These are phyloP conservation scores for Ondatra zibethicus DNA, from an alignment of 2,113 vertebrate species.

Conservation along the genomic window DNA sequence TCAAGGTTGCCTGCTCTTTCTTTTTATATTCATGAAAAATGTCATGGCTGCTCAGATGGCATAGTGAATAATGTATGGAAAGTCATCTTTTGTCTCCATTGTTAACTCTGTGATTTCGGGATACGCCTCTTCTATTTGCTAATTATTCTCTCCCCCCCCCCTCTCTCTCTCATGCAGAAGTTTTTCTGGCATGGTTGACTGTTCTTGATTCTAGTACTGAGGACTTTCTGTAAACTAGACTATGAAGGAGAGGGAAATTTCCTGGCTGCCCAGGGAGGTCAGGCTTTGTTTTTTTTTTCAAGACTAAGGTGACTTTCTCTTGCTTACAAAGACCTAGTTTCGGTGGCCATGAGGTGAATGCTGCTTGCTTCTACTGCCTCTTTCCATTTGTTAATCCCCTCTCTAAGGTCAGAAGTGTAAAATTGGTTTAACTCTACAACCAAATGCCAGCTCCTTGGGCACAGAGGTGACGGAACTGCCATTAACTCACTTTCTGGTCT, in stretches of 20 bases:
- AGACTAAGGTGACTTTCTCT: not conserved
- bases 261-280: not conserved
- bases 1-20: not conserved
- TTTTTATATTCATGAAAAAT: slow-evolving; percentile 48
- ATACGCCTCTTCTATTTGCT: not conserved
- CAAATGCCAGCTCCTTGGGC: not conserved
- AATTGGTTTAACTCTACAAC: not conserved
- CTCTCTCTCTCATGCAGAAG: not conserved
- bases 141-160: not conserved
- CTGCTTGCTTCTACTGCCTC: not conserved
- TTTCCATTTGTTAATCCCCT: not conserved
- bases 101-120: not conserved
- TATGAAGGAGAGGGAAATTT: slow-evolving; percentile 5
- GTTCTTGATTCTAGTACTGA: slow-evolving; percentile 11
- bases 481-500: not conserved
- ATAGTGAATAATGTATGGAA: not conserved
- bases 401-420: not conserved
- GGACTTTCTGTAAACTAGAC: not conserved
- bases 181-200: not conserved
- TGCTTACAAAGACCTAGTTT: not conserved
- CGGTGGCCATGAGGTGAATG: not conserved
- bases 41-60: slow-evolving; percentile 12
- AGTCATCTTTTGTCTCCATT: slow-evolving; percentile 26
- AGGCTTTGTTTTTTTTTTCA: not conserved
- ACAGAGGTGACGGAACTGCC: not conserved